A percentile compares a stretch with the other conserved stretches of the same genome.
phyloP scores from a whole-genome alignment of 2,113 vertebrate genomes.

The Chrysemys picta region DNA sequence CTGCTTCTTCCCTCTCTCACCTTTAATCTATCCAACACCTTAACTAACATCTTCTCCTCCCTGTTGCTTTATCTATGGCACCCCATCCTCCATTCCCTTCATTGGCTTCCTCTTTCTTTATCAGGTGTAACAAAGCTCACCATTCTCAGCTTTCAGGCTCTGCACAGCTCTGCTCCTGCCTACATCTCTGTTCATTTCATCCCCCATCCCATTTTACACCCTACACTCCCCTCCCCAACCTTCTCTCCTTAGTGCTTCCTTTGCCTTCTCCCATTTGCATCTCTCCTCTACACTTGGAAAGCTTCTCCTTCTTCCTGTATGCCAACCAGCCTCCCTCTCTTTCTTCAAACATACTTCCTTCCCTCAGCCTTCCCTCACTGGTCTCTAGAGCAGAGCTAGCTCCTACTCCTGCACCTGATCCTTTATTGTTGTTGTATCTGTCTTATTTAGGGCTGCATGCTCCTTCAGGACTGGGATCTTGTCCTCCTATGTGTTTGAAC shows the following conservation, averaged over 20 bases:
- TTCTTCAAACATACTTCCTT: neutral
- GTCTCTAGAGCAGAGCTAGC: conserved; percentile 4
- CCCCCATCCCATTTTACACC: neutral
- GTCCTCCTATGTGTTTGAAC: conserved; percentile 1
- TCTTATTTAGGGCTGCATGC: neutral
- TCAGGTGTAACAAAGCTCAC: neutral
- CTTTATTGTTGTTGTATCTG: conserved; percentile 16
- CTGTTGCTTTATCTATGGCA: neutral
- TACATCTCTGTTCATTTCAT: conserved; percentile 3
- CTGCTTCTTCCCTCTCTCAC: neutral
- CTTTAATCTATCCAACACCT: neutral
- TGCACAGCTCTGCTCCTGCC: neutral
- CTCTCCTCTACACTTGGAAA: neutral
- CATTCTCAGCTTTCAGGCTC: neutral
- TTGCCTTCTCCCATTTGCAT: neutral
- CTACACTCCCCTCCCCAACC: neutral
- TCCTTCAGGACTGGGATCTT: neutral
- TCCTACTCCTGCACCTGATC: conserved; percentile 21
- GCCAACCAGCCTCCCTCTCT: conserved; percentile 10
- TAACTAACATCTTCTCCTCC: neutral
- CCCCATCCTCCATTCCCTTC: neutral
- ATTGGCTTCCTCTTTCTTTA: neutral
- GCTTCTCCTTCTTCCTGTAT: neutral
- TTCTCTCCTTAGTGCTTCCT: conserved; percentile 1
- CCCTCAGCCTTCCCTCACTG: neutral